A percentile compares a stretch with the other conserved stretches of the same genome.
Conservation (phyloP, 2,888 invertebrate species). For the Drosophila histrio region DNA sequence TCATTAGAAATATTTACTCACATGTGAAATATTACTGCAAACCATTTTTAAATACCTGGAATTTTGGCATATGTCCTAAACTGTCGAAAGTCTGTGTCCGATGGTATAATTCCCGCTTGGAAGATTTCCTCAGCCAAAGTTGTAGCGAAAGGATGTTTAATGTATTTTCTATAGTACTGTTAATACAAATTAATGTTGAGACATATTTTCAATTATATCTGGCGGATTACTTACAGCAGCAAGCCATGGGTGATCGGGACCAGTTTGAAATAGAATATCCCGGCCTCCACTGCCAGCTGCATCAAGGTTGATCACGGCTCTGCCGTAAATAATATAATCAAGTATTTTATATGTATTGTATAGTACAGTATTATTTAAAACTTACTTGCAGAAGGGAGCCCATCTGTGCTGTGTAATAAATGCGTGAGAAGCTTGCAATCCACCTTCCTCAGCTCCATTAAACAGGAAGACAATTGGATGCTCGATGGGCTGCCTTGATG, state of each 20-base stretch:
- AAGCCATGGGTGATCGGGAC: conserved; percentile 89
- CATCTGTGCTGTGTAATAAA: conserved; percentile 90
- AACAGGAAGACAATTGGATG: conserved; percentile 88
- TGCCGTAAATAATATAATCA: not conserved
- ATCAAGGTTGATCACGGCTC: conserved; percentile 94
- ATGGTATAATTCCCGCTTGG: conserved; percentile 87
- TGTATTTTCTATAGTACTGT: conserved; percentile 84
- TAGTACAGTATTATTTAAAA: not conserved
- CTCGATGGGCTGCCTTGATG: conserved; percentile 82
- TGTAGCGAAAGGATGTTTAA: conserved; percentile 86
- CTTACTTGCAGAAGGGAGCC: conserved; percentile 87
- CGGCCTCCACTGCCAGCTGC: conserved; percentile 96
- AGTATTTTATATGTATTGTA: rapidly evolving
- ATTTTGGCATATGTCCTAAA: conserved; percentile 66
- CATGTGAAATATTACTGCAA: not conserved
- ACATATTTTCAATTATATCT: not conserved
- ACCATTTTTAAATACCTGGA: conserved; percentile 19
- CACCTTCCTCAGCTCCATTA: conserved; percentile 88
- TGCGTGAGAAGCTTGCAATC: conserved; percentile 89
- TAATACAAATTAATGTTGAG: not conserved
- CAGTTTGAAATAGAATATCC: conserved; percentile 94
- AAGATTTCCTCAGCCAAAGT: conserved; percentile 87
- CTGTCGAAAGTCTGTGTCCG: conserved; percentile 87
- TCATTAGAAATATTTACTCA: not conserved
- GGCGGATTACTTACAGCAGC: conserved; percentile 84